Percentiles rank a stretch among this genome's conserved stretches.
phyloP scores from a whole-genome alignment of 2,888 invertebrate genomes.

The Orthonevra nobilis region DNA sequence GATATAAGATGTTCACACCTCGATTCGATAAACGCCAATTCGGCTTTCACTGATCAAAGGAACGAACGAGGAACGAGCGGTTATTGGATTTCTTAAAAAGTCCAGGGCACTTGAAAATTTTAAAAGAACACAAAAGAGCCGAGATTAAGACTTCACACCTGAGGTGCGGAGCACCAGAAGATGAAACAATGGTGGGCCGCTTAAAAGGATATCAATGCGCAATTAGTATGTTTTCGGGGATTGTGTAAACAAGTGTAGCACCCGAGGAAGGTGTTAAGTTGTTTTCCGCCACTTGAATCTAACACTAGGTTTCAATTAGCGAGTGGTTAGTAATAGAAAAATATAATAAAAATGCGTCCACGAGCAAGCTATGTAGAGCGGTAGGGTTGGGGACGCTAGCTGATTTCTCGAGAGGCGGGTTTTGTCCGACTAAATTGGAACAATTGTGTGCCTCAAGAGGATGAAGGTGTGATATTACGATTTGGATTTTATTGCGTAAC shows the following conservation, averaged over 20 bases:
- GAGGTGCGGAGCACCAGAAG: background rate
- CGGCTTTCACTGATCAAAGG: background rate
- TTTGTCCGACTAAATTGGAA: slow-evolving; percentile 51
- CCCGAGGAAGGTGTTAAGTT: slow-evolving; percentile 54
- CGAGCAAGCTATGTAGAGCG: slow-evolving; percentile 20
- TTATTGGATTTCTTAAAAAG: slow-evolving; percentile 4
- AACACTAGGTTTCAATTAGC: slow-evolving; percentile 50
- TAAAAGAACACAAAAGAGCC: slow-evolving; percentile 32
- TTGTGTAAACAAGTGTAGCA: slow-evolving; percentile 24
- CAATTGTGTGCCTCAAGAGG: slow-evolving; percentile 23
- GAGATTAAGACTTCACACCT: slow-evolving; percentile 57
- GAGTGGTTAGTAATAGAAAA: slow-evolving; percentile 53
- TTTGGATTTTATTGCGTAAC: slow-evolving; percentile 22
- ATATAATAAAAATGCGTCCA: slow-evolving; percentile 41
- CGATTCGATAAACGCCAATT: slow-evolving; percentile 20
- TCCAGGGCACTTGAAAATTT: slow-evolving; percentile 24
- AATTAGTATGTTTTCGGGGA: slow-evolving; percentile 36
- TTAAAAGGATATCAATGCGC: slow-evolving; percentile 50
- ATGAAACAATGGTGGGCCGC: slow-evolving; percentile 34
- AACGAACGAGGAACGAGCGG: no score
- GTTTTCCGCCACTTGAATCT: slow-evolving; percentile 58
- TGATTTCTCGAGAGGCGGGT: slow-evolving; percentile 38
- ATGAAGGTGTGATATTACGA: slow-evolving; percentile 42
- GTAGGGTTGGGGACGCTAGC: background rate
- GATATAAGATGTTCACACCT: slow-evolving; percentile 31